phyloP scores from a whole-genome alignment of 2,113 vertebrate genomes.

The Semnopithecus entellus region DNA sequence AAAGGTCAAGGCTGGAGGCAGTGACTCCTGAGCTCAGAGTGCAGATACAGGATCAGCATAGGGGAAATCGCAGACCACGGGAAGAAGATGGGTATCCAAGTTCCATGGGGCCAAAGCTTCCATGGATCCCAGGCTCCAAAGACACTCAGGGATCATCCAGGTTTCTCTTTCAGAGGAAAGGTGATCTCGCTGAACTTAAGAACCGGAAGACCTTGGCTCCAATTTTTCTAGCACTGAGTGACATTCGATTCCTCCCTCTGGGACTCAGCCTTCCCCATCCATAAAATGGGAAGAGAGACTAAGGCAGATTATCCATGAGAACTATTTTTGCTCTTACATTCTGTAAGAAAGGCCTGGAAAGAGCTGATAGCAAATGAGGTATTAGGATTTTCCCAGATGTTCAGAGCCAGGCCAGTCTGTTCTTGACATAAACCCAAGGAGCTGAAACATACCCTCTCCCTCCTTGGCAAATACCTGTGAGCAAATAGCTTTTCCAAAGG shows the following conservation, averaged over 20 bases:
- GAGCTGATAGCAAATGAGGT: neutral
- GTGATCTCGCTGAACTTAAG: neutral
- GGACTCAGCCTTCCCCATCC: neutral
- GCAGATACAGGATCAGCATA: neutral
- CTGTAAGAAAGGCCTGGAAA: neutral
- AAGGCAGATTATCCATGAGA: neutral
- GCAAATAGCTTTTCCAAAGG: neutral
- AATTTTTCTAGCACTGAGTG: too few species aligned
- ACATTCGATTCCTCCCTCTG: neutral
- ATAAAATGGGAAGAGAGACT: neutral
- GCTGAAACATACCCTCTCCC: neutral
- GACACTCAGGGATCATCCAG: accelerated
- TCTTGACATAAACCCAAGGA: neutral
- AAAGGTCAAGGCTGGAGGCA: neutral
- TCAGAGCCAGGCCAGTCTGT: neutral
- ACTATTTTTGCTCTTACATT: neutral
- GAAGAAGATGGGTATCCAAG: neutral
- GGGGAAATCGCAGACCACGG: neutral
- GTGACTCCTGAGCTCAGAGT: neutral
- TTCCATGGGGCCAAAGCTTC: neutral
- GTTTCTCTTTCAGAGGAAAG: neutral
- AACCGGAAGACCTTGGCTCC: neutral
- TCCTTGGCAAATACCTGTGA: neutral
- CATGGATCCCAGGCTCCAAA: neutral
- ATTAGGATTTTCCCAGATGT: neutral